phyloP scores from a whole-genome alignment of 2,888 invertebrate species.

The Xanthia togata region DNA sequence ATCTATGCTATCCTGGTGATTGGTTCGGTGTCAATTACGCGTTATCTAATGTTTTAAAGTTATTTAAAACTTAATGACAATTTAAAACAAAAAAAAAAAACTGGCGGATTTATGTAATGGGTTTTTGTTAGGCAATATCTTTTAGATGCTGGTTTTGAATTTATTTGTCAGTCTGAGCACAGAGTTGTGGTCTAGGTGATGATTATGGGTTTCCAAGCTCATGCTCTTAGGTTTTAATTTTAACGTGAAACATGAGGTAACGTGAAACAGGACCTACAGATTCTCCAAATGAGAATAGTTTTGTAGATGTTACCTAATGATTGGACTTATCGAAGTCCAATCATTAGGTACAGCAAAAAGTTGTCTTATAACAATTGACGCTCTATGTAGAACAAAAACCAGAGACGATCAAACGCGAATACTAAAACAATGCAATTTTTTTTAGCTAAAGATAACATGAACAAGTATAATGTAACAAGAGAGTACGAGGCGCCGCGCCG shows the following conservation, averaged over 20 bases:
- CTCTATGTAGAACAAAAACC: background rate
- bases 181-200: too few species aligned
- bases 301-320: background rate
- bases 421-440: conserved; percentile 32
- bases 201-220: background rate
- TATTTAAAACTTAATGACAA: conserved; percentile 7
- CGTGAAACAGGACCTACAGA: too few species aligned
- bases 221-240: background rate
- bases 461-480: conserved; percentile 25
- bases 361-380: background rate
- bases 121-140: background rate
- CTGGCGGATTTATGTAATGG: conserved; percentile 14
- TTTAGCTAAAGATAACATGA: conserved; percentile 15
- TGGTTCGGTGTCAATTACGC: conserved; percentile 31
- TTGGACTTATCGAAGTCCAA: too few species aligned
- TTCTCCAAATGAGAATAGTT: background rate
- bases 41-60: conserved; percentile 46
- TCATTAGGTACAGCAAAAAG: background rate
- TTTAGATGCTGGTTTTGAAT: background rate
- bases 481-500: conserved; percentile 3
- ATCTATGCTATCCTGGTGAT: conserved; percentile 42
- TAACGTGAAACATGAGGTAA: background rate
- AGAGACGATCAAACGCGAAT: background rate
- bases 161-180: too few species aligned
- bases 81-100: background rate